Percentiles rank a stretch among this genome's conserved stretches.
Evolutionary conservation across 2,888 invertebrate genomes (phyloP).

Genomic region (Xylocampa areola): DNA sequence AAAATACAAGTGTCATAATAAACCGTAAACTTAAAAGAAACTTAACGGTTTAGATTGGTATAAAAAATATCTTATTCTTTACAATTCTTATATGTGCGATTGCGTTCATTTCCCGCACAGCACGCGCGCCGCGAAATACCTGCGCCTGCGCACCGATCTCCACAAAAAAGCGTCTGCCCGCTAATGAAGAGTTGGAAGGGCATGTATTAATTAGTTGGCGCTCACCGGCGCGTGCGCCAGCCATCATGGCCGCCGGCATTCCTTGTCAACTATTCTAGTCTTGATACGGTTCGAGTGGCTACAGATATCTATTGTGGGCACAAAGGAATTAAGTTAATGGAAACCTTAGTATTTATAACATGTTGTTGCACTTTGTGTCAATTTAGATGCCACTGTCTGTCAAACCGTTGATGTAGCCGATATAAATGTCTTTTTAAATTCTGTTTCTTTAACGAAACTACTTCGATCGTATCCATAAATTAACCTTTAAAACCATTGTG

Average conservation of each 20-base stretch:
- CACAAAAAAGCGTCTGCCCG: slow-evolving; percentile 81
- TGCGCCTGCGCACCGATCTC: slow-evolving; percentile 44
- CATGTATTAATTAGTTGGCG: slow-evolving; percentile 79
- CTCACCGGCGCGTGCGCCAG: slow-evolving; percentile 79
- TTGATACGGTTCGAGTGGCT: slow-evolving; percentile 57
- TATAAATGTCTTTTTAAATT: slow-evolving; percentile 7
- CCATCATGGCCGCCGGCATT: slow-evolving; percentile 61
- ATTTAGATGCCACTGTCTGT: slow-evolving; percentile 23
- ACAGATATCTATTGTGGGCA: slow-evolving; percentile 52
- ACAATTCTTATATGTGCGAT: slow-evolving; percentile 31
- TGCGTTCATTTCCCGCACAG: slow-evolving; percentile 35
- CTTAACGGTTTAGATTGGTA: too few species aligned
- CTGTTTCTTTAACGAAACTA: slow-evolving; percentile 2
- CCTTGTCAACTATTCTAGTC: slow-evolving; percentile 64
- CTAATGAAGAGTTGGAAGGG: slow-evolving; percentile 84
- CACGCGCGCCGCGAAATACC: slow-evolving; percentile 55
- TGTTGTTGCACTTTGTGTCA: slow-evolving; percentile 34
- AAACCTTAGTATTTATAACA: slow-evolving; percentile 39
- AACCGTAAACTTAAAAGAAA: too few species aligned
- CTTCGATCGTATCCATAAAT: slow-evolving; percentile 34
- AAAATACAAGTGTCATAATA: too few species aligned
- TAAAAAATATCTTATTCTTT: slow-evolving; percentile 15
- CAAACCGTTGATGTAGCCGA: slow-evolving; percentile 9
- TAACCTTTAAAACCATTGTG: slow-evolving; percentile 15
- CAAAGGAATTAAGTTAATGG: slow-evolving; percentile 50